These are phyloP conservation scores for Dicyrtoma fusca DNA, from an alignment of 2,888 invertebrate genomes.

Conservation along the genomic window DNA sequence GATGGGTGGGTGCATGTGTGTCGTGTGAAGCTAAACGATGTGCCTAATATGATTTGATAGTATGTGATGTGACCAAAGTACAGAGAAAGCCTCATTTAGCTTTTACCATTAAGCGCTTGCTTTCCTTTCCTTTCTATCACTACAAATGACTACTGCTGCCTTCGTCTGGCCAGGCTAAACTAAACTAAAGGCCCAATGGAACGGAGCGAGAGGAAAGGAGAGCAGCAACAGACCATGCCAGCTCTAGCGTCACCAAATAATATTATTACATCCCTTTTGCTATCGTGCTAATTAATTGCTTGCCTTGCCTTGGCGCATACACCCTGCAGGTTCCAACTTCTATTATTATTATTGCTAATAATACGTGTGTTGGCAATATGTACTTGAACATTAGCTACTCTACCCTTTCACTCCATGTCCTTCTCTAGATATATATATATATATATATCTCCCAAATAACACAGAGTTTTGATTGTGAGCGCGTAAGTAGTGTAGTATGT, in stretches of 20 bases:
- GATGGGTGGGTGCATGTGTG: constrained; percentile 34
- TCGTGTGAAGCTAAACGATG: constrained; percentile 42
- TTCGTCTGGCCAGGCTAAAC: no score
- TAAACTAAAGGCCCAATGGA: no score
- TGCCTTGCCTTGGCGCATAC: constrained; percentile 43
- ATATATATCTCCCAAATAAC: no score
- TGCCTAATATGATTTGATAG: constrained; percentile 50
- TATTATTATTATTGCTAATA: constrained; percentile 56
- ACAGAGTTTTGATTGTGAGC: background rate
- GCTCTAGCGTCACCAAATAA: constrained; percentile 41
- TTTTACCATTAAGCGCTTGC: constrained; percentile 43
- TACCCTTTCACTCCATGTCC: background rate
- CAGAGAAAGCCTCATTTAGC: constrained; percentile 45
- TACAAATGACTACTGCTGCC: background rate
- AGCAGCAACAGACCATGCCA: background rate
- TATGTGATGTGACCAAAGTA: constrained; percentile 46
- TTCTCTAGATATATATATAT: no score
- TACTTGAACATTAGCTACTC: no score
- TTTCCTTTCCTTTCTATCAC: constrained; percentile 6
- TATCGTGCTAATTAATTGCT: constrained; percentile 51
- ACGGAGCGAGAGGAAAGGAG: no score
- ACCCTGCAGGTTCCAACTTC: constrained; percentile 40
- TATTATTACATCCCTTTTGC: constrained; percentile 31
- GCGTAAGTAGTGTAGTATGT: no score
- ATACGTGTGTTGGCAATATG: constrained; percentile 36